Percentiles rank a stretch among this genome's conserved stretches.
Evolutionary conservation across 2,113 vertebrate species (phyloP).

Genomic region (Aix galericulata): DNA sequence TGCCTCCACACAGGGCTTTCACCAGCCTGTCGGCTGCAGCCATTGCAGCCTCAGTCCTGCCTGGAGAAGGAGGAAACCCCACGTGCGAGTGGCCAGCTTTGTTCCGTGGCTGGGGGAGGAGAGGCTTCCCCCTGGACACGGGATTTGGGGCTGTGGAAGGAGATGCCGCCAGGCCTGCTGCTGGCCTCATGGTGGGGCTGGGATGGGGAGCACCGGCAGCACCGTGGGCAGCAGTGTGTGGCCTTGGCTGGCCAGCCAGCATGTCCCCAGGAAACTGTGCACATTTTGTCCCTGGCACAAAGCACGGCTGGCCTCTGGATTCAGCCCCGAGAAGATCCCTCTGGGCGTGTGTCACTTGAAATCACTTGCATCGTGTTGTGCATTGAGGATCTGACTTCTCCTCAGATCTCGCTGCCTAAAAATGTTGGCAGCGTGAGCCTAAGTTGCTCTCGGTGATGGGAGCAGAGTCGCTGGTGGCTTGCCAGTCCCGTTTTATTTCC

Average conservation of each 20-base stretch:
- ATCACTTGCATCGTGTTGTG: not conserved
- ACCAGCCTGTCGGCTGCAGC: rapidly evolving
- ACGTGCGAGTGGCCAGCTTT: rapidly evolving
- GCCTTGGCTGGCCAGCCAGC: not conserved
- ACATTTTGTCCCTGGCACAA: constrained; percentile 14
- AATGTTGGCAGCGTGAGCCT: rapidly evolving
- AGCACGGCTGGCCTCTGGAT: not conserved
- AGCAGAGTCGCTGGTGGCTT: not conserved
- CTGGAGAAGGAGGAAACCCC: not conserved
- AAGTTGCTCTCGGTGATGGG: not conserved
- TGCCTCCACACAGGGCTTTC: rapidly evolving
- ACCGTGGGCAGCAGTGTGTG: not conserved
- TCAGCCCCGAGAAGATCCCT: not conserved
- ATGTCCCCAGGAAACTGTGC: not conserved
- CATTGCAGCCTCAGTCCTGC: not conserved
- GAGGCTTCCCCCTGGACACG: not conserved
- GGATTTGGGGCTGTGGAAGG: not conserved
- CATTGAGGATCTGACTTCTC: not conserved
- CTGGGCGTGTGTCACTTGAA: constrained; percentile 9
- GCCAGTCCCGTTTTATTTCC: not conserved
- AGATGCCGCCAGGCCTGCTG: rapidly evolving
- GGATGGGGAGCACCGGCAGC: not conserved
- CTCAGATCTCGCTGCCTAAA: not conserved
- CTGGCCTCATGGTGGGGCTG: rapidly evolving
- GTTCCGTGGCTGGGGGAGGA: rapidly evolving